These are phyloP conservation scores for Physella acuta DNA, from an alignment of 1,140 invertebrate species.

Conservation along the genomic window DNA sequence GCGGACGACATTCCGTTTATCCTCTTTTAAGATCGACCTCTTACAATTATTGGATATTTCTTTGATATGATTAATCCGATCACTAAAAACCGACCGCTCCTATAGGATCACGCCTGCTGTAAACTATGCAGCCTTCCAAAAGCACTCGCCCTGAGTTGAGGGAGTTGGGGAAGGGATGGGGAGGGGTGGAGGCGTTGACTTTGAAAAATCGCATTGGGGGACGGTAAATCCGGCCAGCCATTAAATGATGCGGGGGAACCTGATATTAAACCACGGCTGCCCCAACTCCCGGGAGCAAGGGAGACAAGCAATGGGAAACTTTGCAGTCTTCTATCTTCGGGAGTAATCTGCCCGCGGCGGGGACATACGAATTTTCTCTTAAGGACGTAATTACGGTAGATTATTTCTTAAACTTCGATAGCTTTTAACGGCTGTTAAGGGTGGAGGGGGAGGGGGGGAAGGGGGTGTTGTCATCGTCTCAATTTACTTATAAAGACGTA, in stretches of 20 bases:
- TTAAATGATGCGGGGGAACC: constrained; percentile 13
- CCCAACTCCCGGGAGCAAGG: constrained; percentile 1
- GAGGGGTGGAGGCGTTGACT: too few species aligned
- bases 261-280: constrained; percentile 17
- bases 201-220: constrained; percentile 22
- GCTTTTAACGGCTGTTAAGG: constrained; percentile 25
- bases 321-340: constrained; percentile 19
- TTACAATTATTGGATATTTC: constrained; percentile 25
- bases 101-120: too few species aligned
- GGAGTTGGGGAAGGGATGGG: neutral
- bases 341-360: constrained; percentile 24
- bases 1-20: constrained; percentile 5
- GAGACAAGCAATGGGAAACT: constrained; percentile 15
- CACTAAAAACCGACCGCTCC: too few species aligned
- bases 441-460: too few species aligned
- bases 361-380: constrained; percentile 18
- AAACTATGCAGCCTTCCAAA: constrained; percentile 25
- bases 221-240: constrained; percentile 13
- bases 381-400: constrained; percentile 26
- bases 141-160: constrained; percentile 9
- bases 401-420: constrained; percentile 27
- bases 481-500: constrained; percentile 29
- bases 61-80: constrained; percentile 23
- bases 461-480: constrained; percentile 23
- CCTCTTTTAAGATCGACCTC: constrained; percentile 8